Evolutionary conservation across 1,140 invertebrate genomes (phyloP).

Genomic region (Scaptomyza pallida): DNA sequence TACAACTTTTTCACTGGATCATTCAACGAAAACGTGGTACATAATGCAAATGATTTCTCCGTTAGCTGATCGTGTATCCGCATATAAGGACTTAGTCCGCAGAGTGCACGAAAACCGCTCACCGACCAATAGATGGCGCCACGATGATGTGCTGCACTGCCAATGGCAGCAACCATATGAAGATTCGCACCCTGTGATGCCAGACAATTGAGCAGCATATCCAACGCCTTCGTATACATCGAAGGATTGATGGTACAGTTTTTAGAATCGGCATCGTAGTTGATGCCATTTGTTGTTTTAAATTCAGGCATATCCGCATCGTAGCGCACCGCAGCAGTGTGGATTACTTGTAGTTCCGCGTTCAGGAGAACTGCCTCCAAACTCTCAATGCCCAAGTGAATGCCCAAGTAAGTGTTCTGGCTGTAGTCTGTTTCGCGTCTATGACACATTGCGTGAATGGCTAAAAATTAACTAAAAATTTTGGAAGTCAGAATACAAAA

Average conservation of each 20-base stretch:
- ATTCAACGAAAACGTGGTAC: conserved; percentile 93
- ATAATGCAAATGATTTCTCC: conserved; percentile 87
- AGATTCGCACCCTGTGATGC: conserved; percentile 92
- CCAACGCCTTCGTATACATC: conserved; percentile 98
- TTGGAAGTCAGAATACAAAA: conserved; percentile 1
- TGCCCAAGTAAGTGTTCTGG: conserved; percentile 57
- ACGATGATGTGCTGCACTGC: conserved; percentile 97
- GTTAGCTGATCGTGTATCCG: conserved; percentile 93
- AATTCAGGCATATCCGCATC: conserved; percentile 63
- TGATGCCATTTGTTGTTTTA: conserved; percentile 12
- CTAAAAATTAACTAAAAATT: conserved; percentile 10
- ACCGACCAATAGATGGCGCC: conserved; percentile 97
- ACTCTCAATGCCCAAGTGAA: conserved; percentile 33
- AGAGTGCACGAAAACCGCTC: conserved; percentile 88
- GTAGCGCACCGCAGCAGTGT: conserved; percentile 25
- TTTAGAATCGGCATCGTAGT: neutral
- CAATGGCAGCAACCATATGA: conserved; percentile 90
- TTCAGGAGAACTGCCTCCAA: conserved; percentile 45
- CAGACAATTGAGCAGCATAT: conserved; percentile 93
- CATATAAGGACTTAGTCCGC: conserved; percentile 87
- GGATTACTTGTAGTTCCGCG: conserved; percentile 24
- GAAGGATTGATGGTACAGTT: conserved; percentile 88
- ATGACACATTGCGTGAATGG: conserved; percentile 51
- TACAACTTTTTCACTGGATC: conserved; percentile 93
- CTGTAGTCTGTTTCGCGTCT: conserved; percentile 33